These are phyloP conservation scores for Turnix velox DNA, from an alignment of 2,113 vertebrate genomes.

Conservation along the genomic window DNA sequence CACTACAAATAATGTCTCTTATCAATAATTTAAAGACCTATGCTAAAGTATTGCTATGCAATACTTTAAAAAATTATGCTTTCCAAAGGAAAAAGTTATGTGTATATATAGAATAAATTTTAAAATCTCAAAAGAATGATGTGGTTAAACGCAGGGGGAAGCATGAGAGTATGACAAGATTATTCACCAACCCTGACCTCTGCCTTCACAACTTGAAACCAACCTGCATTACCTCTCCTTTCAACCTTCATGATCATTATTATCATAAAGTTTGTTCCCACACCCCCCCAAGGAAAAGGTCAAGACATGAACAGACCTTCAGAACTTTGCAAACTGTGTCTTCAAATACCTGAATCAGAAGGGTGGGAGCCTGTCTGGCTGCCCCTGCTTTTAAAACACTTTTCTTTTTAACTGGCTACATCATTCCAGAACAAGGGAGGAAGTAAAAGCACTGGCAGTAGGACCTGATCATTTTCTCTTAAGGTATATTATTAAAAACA, in stretches of 20 bases:
- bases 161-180: not conserved
- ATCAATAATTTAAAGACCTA: not conserved
- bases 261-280: not conserved
- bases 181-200: not conserved
- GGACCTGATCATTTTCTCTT: not conserved
- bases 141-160: not conserved
- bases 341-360: not conserved
- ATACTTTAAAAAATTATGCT: not conserved
- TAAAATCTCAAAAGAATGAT: fast-evolving
- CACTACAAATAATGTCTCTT: not conserved
- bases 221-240: not conserved
- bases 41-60: too few species aligned
- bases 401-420: not conserved
- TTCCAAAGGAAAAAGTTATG: not conserved
- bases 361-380: not conserved
- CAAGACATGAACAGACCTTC: not conserved
- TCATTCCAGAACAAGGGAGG: not conserved
- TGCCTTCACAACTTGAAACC: not conserved
- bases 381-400: not conserved
- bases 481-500: not conserved
- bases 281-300: not conserved
- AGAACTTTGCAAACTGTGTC: not conserved
- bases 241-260: not conserved
- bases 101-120: fast-evolving
- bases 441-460: not conserved